Conservation (phyloP, 2,888 invertebrate genomes). For the Choristoneura rosaceana region DNA sequence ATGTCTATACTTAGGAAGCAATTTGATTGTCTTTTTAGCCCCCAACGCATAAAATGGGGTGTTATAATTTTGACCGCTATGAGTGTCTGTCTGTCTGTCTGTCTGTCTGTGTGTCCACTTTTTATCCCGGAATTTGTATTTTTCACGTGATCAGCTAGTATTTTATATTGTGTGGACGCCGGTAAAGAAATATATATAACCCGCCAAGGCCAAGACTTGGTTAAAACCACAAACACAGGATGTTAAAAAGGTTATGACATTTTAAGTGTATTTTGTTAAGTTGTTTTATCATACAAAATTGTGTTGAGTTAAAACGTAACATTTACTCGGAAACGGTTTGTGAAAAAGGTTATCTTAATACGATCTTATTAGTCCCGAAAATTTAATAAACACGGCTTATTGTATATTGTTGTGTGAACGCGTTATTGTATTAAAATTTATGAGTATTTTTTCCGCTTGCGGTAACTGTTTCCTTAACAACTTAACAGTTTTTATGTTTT, state of each 20-base stretch:
- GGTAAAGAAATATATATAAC: conserved; percentile 3
- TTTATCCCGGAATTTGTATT: no score
- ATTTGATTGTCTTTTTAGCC: no score
- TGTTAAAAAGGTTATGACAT: conserved; percentile 33
- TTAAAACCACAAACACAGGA: conserved; percentile 37
- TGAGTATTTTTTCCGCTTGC: conserved; percentile 27
- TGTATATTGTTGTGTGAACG: conserved; percentile 43
- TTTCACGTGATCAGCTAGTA: no score
- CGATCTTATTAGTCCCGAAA: conserved; percentile 41
- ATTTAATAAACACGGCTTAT: conserved; percentile 45
- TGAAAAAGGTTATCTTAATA: conserved; percentile 44
- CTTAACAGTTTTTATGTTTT: conserved; percentile 35
- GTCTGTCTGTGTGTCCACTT: no score
- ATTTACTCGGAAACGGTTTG: conserved; percentile 29
- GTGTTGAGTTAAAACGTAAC: conserved; percentile 26
- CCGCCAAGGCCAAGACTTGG: not conserved
- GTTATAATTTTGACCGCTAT: no score
- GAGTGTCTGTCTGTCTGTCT: no score
- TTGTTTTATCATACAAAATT: conserved; percentile 19
- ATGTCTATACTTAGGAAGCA: no score
- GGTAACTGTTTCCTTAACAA: conserved; percentile 33
- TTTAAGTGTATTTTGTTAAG: conserved; percentile 21
- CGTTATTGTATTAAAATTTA: conserved; percentile 46
- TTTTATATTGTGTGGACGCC: conserved; percentile 2
- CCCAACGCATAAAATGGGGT: no score